These are phyloP conservation scores for Eucidaris tribuloides DNA, from an alignment of 35 echinoderm and acorn worm species.

Conservation along the genomic window DNA sequence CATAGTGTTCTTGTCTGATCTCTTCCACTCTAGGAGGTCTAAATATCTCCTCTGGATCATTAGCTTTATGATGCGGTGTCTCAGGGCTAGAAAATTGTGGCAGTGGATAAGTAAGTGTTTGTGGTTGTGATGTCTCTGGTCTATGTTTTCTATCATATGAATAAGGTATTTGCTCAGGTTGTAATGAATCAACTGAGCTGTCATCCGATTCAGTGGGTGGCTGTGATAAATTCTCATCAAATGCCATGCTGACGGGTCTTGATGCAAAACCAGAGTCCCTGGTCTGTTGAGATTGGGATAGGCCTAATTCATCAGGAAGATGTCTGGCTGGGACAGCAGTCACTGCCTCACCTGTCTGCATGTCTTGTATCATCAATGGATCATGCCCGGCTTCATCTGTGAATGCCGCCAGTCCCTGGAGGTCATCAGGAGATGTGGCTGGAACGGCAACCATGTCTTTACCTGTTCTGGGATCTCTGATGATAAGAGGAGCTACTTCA, in stretches of 20 bases:
- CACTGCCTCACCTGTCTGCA: slow-evolving; percentile 7
- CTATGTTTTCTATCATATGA: no score
- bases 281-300: not conserved
- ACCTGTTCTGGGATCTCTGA: slow-evolving; percentile 52
- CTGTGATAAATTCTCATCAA: not conserved
- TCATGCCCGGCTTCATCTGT: slow-evolving; percentile 7
- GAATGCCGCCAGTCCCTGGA: slow-evolving; percentile 2
- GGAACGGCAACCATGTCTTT: slow-evolving; percentile 42
- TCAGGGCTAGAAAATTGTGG: not conserved
- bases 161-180: not conserved
- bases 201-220: not conserved
- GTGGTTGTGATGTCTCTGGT: no score
- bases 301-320: not conserved
- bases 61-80: not conserved
- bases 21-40: not conserved
- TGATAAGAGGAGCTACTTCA: slow-evolving; percentile 2
- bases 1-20: not conserved
- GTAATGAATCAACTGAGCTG: slow-evolving; percentile 7
- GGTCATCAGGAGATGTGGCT: slow-evolving; percentile 29
- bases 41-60: not conserved
- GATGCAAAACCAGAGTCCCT: slow-evolving; percentile 41
- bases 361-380: slow-evolving; percentile 17
- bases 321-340: not conserved
- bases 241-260: not conserved
- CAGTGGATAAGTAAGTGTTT: not conserved